Conservation (phyloP, 2,888 invertebrate genomes). For the Luperina nickerlii region DNA sequence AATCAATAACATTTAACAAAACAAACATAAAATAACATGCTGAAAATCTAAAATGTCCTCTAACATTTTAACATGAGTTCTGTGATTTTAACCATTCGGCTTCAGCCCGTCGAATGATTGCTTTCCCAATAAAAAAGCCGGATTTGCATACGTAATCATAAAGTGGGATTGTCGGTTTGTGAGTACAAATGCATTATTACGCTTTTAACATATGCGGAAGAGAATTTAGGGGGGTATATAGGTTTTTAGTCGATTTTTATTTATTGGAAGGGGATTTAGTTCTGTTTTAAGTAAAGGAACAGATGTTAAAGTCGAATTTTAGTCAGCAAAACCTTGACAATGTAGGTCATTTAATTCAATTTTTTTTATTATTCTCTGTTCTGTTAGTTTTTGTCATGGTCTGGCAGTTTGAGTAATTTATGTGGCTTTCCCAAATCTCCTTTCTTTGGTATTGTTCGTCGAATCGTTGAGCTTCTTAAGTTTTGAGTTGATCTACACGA, state of each 20-base stretch:
- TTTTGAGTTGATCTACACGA: too few relatives aligned
- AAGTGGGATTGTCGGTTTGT: conserved; percentile 27
- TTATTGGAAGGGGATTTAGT: neutral
- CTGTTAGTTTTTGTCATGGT: too few relatives aligned
- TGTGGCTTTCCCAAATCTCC: too few relatives aligned
- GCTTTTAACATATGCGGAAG: conserved; percentile 16
- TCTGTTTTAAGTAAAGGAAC: neutral
- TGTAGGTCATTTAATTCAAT: too few relatives aligned
- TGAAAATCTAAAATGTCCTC: conserved; percentile 32
- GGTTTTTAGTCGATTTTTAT: neutral
- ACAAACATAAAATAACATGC: conserved; percentile 1
- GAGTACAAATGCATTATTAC: conserved; percentile 35
- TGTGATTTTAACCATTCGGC: conserved; percentile 54
- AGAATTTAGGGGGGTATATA: neutral
- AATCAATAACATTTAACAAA: conserved; percentile 11
- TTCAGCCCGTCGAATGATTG: conserved; percentile 44
- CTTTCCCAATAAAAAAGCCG: conserved; percentile 55
- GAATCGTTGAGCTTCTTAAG: too few relatives aligned
- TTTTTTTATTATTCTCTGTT: too few relatives aligned
- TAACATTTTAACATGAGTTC: conserved; percentile 29
- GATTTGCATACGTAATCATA: conserved; percentile 64
- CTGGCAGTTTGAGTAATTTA: too few relatives aligned
- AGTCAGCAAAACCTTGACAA: too few relatives aligned
- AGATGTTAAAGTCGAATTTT: neutral
- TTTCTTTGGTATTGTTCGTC: too few relatives aligned